Evolutionary conservation across 2,888 invertebrate species (phyloP).

Genomic region (Andrena marginata): DNA sequence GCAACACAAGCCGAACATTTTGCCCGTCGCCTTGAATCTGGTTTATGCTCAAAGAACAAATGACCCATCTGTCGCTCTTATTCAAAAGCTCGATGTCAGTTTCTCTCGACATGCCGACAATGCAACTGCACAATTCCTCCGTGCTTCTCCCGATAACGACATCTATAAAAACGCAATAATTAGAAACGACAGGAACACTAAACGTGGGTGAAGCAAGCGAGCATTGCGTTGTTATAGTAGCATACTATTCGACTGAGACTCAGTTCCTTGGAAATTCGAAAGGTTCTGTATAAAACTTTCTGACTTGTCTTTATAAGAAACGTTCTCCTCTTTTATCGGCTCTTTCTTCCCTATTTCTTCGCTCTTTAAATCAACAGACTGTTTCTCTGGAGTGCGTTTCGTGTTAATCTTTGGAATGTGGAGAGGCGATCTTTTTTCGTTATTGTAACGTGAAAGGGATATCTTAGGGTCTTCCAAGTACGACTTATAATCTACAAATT

Average conservation of each 20-base stretch:
- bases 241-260: slow-evolving; percentile 51
- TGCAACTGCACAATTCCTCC: slow-evolving; percentile 79
- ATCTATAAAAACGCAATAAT: slow-evolving; percentile 60
- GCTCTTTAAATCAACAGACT: slow-evolving; percentile 20
- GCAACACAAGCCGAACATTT: slow-evolving; percentile 75
- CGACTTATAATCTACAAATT: slow-evolving; percentile 40
- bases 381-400: slow-evolving; percentile 25
- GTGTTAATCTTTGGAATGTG: neutral
- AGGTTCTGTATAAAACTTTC: slow-evolving; percentile 18
- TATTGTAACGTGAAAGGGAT: slow-evolving; percentile 15
- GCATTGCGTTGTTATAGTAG: slow-evolving; percentile 12
- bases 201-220: neutral
- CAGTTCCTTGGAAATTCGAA: slow-evolving; percentile 21
- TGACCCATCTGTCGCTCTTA: slow-evolving; percentile 80
- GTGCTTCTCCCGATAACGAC: slow-evolving; percentile 76
- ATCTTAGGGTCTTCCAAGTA: slow-evolving; percentile 40
- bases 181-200: neutral
- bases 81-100: slow-evolving; percentile 80
- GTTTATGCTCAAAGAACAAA: slow-evolving; percentile 73
- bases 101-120: slow-evolving; percentile 78
- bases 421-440: slow-evolving; percentile 1
- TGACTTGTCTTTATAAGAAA: slow-evolving; percentile 42
- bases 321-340: slow-evolving; percentile 49
- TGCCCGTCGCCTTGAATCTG: slow-evolving; percentile 80
- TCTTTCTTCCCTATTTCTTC: slow-evolving; percentile 39